Base-by-base conservation (phyloP, 1,140 invertebrate genomes). In the Cardiocondyla obscurior region DNA sequence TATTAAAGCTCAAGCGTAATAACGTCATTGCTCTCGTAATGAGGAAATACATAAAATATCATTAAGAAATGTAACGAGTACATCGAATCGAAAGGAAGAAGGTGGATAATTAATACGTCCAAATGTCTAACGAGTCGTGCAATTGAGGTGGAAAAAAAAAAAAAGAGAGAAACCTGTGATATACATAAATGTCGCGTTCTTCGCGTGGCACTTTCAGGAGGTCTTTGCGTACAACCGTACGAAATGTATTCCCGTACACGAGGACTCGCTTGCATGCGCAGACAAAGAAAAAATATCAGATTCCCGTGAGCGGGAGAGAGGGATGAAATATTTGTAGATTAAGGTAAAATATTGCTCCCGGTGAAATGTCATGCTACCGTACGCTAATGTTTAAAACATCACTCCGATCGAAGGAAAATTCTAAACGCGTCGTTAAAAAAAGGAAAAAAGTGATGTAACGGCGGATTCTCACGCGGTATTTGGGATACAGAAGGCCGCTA, bases 351-450 rank as follows among this genome's bases (percentile, higher is more conserved):
- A 79, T 79, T 67, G 51, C 46, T 39, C 2, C 16, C 46, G 30
- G 19, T 67, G 60, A 53, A 39, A 51, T 39, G 67, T n/a, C n/a
- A 39, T 33, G 28, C 57, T 33, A 30, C 28, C 16, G 12, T 25
- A 16, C 55, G 12, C 62, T 53, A 46, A 79, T 69, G 62, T 79
- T 79, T 67, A 69, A 79, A 53, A 69, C 62, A 79, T 79, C 14
- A 39, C 0, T 4, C 6, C 22, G 62, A 10, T 65, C 46, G 49
- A 55, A 16, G 30, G 30, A 4, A 55, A 30, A 51, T 39, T 51
- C 39, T 67, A 30, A 58, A 53, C 5, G 44, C 3, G 30, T 6
- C 14, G 28, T 65, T 77, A 70, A 51, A 42, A 70, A 28, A 53
- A 14, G 30, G 10, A 33, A 36, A 8, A 22, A 39, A 57, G 30